Percentiles rank a stretch among this genome's conserved stretches.
Evolutionary conservation across 2,113 vertebrate species (phyloP).

Genomic region (Notarius lentiginosus): DNA sequence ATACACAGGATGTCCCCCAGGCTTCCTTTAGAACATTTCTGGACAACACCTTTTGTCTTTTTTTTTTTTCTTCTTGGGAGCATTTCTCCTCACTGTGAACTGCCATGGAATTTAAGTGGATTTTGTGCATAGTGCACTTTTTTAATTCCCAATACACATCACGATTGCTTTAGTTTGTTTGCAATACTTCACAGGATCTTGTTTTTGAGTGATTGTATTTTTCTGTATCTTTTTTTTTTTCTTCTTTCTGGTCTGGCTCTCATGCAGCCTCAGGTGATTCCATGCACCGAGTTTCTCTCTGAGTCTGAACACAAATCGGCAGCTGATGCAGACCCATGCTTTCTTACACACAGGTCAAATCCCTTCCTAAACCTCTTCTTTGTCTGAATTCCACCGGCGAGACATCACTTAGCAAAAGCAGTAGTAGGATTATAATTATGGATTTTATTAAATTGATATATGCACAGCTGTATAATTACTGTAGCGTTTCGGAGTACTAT

Average conservation of each 20-base stretch:
- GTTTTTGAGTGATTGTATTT: background rate
- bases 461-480: background rate
- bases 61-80: constrained; percentile 39
- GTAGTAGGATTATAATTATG: background rate
- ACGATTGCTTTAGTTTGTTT: background rate
- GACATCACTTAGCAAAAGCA: background rate
- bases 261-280: constrained; percentile 62
- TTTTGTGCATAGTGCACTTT: background rate
- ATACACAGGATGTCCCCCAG: constrained; percentile 69
- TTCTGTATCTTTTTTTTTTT: background rate
- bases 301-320: constrained; percentile 42
- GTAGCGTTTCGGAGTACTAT: background rate
- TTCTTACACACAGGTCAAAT: constrained; percentile 29
- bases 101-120: constrained; percentile 10
- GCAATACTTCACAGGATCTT: background rate
- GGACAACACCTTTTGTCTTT: constrained; percentile 49
- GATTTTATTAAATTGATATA: background rate
- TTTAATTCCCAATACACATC: background rate
- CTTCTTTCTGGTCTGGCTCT: constrained; percentile 5
- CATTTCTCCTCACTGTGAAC: constrained; percentile 27
- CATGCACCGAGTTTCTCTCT: constrained; percentile 66
- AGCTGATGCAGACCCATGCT: background rate
- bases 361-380: background rate
- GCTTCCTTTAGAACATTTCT: constrained; percentile 63
- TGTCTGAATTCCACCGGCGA: background rate